A percentile compares a stretch with the other conserved stretches of the same genome.
phyloP scores from a whole-genome alignment of 1,140 invertebrate genomes.

The Lordiphosa stackelbergi region DNA sequence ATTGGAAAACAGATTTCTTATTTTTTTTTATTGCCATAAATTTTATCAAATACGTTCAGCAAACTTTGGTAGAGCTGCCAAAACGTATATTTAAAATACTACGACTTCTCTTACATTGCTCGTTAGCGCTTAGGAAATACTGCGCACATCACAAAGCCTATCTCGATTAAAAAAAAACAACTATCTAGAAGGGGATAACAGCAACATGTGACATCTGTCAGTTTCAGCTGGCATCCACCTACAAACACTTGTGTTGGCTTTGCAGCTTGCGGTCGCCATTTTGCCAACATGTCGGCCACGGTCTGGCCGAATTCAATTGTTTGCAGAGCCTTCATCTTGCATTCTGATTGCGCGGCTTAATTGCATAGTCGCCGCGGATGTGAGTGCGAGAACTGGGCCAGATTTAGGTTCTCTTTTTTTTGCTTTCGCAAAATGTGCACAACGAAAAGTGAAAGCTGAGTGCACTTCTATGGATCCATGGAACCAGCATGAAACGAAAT shows the following conservation, averaged over 20 bases:
- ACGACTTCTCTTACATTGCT: slow-evolving; percentile 10
- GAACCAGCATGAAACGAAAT: slow-evolving; percentile 40
- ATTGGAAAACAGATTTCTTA: no score
- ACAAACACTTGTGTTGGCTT: slow-evolving; percentile 55
- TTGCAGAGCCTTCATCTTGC: slow-evolving; percentile 68
- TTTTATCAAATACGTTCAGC: no score
- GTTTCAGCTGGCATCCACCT: slow-evolving; percentile 27
- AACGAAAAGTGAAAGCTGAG: slow-evolving; percentile 53
- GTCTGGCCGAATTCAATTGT: slow-evolving; percentile 48
- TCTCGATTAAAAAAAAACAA: slow-evolving; percentile 14
- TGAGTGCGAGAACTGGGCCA: slow-evolving; percentile 32
- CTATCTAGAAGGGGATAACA: background rate
- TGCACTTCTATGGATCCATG: slow-evolving; percentile 36
- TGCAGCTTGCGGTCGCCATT: slow-evolving; percentile 67
- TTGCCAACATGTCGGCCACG: slow-evolving; percentile 49
- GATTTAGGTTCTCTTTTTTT: slow-evolving; percentile 34
- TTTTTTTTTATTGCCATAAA: no score
- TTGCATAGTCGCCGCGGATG: slow-evolving; percentile 41
- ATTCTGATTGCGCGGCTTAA: slow-evolving; percentile 74
- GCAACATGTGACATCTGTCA: slow-evolving; percentile 34
- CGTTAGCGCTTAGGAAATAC: slow-evolving; percentile 24
- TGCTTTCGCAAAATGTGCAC: slow-evolving; percentile 21
- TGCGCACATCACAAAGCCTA: slow-evolving; percentile 11
- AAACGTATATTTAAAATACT: no score
- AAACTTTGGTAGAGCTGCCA: no score